Evolutionary conservation across 2,888 invertebrate species (phyloP).

Genomic region (Fragum sueziense): DNA sequence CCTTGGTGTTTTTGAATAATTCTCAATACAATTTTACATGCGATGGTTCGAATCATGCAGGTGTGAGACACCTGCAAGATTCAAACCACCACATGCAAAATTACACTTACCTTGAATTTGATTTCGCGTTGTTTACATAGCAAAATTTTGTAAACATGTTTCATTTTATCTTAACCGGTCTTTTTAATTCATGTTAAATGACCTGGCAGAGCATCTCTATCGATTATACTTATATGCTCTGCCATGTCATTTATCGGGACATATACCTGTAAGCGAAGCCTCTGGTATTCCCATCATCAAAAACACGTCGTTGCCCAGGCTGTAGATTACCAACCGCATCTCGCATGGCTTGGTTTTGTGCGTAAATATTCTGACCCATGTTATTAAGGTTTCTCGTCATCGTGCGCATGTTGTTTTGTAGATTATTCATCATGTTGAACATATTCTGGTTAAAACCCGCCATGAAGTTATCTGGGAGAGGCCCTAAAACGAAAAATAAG

Average conservation of each 20-base stretch:
- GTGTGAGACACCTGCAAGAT: neutral
- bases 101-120: no score
- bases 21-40: neutral
- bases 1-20: neutral
- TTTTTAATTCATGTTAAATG: neutral
- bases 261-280: conserved; percentile 29
- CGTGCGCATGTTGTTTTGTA: neutral
- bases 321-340: conserved; percentile 5
- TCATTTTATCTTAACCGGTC: neutral
- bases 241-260: no score
- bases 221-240: no score
- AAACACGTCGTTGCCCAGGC: conserved; percentile 9
- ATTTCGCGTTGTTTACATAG: no score
- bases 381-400: neutral
- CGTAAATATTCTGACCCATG: neutral
- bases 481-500: neutral
- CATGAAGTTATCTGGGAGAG: conserved; percentile 4
- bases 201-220: no score
- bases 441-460: conserved; percentile 7
- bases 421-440: conserved; percentile 25
- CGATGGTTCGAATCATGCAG: no score
- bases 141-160: no score
- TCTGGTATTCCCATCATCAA: conserved; percentile 1
- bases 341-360: neutral
- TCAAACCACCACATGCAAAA: no score